These are phyloP conservation scores for Acanthochromis polyacanthus DNA, from an alignment of 2,113 vertebrate species.

Conservation along the genomic window DNA sequence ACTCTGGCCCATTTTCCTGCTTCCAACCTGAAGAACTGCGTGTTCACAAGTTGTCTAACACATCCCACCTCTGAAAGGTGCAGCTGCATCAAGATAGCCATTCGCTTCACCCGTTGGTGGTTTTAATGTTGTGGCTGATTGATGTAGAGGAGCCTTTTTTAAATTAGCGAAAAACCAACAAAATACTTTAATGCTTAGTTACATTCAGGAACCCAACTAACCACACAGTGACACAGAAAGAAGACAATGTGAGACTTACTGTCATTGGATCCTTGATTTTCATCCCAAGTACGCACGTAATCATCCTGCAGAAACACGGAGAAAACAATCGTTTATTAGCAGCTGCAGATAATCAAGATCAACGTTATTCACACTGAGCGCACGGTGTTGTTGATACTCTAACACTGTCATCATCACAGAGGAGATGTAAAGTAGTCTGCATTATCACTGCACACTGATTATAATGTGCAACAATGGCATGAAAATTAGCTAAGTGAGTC, in stretches of 20 bases:
- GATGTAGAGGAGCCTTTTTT: too few species aligned
- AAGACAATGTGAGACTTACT: constrained; percentile 80
- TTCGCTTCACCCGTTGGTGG: too few species aligned
- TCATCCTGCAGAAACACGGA: constrained; percentile 87
- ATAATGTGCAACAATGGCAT: constrained; percentile 54
- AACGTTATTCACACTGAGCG: constrained; percentile 7
- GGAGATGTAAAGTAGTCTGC: constrained; percentile 35
- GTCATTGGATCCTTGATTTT: constrained; percentile 91
- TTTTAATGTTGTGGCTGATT: too few species aligned
- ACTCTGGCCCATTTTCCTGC: too few species aligned
- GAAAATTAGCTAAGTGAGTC: constrained; percentile 62
- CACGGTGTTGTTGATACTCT: constrained; percentile 1
- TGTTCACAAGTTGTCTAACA: too few species aligned
- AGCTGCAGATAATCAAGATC: constrained; percentile 9
- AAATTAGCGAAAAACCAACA: not conserved
- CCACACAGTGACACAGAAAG: not conserved
- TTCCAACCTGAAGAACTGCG: too few species aligned
- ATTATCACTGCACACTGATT: constrained; percentile 55
- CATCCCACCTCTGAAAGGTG: too few species aligned
- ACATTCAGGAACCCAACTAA: not conserved
- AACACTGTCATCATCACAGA: constrained; percentile 29
- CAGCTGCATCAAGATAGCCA: too few species aligned
- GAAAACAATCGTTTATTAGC: constrained; percentile 37
- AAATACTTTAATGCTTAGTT: not conserved
- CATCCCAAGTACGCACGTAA: constrained; percentile 93